These are phyloP conservation scores for Calyptommatus sinebrachiatus DNA, from an alignment of 2,113 vertebrate species.

Conservation along the genomic window DNA sequence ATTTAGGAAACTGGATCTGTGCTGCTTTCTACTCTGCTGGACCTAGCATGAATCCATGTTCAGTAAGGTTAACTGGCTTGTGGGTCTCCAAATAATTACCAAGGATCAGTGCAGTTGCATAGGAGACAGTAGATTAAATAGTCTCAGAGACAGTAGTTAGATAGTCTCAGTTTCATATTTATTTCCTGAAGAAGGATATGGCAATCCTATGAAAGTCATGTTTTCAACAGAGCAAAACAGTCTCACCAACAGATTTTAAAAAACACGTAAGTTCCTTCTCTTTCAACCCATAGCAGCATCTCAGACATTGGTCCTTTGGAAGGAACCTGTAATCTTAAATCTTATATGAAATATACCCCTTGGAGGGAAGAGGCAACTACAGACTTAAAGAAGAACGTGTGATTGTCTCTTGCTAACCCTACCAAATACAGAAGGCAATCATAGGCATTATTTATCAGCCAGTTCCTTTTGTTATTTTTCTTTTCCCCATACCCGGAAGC, in stretches of 20 bases:
- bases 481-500: too few relatives aligned
- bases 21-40: constrained; percentile 23
- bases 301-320: not conserved
- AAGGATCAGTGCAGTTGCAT: constrained; percentile 25
- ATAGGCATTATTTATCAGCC: too few relatives aligned
- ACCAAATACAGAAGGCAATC: too few relatives aligned
- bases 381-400: too few relatives aligned
- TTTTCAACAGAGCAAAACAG: constrained; percentile 38
- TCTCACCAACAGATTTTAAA: constrained; percentile 9
- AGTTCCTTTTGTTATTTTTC: too few relatives aligned
- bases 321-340: not conserved
- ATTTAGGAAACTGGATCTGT: constrained; percentile 23
- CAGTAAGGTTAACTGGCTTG: constrained; percentile 26
- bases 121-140: constrained; percentile 61
- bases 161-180: constrained; percentile 43
- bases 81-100: constrained; percentile 36
- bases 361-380: too few relatives aligned
- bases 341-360: not conserved
- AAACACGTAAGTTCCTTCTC: not conserved
- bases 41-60: not conserved
- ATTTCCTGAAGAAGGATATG: constrained; percentile 31
- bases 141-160: constrained; percentile 56
- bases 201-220: constrained; percentile 14
- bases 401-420: too few relatives aligned
- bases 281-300: not conserved